phyloP scores from a whole-genome alignment of 2,113 vertebrate genomes.

The Ophthalmolycus amberensis region DNA sequence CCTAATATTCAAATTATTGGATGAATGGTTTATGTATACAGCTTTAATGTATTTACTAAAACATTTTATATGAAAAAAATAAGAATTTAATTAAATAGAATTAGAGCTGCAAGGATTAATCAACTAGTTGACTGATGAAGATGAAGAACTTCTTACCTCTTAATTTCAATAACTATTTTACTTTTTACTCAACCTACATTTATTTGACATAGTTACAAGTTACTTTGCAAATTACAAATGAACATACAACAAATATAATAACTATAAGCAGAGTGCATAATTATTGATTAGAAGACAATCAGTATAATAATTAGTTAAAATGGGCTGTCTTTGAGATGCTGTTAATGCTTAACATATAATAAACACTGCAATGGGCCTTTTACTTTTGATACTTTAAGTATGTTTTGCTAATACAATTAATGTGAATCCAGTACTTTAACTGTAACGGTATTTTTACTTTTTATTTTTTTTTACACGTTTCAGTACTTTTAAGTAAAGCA shows the following conservation, averaged over 20 bases:
- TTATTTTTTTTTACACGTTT: neutral
- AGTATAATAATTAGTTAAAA: neutral
- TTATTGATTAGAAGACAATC: neutral
- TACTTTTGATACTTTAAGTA: neutral
- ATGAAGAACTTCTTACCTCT: neutral
- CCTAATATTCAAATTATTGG: neutral
- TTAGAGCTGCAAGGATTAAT: neutral
- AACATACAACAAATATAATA: neutral
- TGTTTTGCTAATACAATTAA: neutral
- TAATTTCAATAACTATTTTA: neutral
- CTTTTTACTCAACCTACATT: neutral
- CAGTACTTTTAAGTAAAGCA: neutral
- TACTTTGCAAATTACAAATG: neutral
- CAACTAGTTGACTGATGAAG: neutral
- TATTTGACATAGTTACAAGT: neutral
- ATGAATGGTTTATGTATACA: neutral
- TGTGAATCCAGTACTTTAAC: neutral
- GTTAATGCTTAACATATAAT: neutral
- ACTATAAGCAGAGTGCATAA: neutral
- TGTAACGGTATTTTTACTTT: neutral
- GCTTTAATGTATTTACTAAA: neutral
- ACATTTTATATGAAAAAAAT: neutral
- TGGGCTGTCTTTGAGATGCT: neutral
- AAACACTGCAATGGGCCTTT: neutral
- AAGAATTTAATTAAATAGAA: neutral